These are phyloP conservation scores for Drosophila pullipes DNA, from an alignment of 2,888 invertebrate species.

Conservation along the genomic window DNA sequence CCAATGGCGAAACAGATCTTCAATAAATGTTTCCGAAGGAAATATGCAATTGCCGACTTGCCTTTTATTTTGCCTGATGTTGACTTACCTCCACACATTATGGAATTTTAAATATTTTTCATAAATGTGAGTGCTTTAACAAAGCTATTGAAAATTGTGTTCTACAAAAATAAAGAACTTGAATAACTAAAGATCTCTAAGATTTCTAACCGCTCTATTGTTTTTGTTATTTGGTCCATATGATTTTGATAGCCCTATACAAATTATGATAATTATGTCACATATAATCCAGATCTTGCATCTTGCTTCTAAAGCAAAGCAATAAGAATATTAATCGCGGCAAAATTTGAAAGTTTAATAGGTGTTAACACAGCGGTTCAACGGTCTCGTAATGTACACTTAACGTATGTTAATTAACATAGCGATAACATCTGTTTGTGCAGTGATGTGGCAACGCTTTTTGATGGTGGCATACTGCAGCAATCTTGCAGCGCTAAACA, in stretches of 20 bases:
- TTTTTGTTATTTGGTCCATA: not conserved
- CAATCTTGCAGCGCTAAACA: not conserved
- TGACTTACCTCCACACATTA: constrained; percentile 41
- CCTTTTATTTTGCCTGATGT: not conserved
- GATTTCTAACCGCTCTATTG: not conserved
- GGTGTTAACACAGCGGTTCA: not conserved
- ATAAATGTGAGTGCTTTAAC: constrained; percentile 38
- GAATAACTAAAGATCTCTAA: not conserved
- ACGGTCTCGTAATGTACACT: not conserved
- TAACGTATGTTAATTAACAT: constrained; percentile 23
- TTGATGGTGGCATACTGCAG: not conserved
- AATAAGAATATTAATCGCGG: not conserved
- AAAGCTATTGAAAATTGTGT: constrained; percentile 42
- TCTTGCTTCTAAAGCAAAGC: not conserved
- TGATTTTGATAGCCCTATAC: not conserved
- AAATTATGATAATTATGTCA: not conserved
- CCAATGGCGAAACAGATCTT: constrained; percentile 58
- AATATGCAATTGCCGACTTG: not conserved
- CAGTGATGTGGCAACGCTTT: constrained; percentile 36
- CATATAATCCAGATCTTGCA: not conserved
- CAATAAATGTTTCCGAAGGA: constrained; percentile 33
- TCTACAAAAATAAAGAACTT: not conserved
- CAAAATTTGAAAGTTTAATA: not conserved
- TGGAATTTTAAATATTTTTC: constrained; percentile 10
- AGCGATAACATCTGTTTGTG: constrained; percentile 5